These are phyloP conservation scores for Drosophila sordidapex DNA, from an alignment of 2,888 invertebrate species.

Conservation along the genomic window DNA sequence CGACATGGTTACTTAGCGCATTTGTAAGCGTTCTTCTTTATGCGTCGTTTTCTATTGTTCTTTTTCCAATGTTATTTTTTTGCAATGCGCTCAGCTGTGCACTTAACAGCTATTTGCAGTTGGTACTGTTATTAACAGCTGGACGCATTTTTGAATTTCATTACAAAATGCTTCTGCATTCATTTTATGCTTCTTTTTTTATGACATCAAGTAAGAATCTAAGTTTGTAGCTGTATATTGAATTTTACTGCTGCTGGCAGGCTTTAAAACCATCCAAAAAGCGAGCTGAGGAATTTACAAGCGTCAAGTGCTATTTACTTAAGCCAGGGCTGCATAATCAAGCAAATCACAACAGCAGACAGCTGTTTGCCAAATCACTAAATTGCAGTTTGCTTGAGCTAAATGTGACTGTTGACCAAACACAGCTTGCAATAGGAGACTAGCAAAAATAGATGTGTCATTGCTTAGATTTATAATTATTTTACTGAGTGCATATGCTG, in stretches of 20 bases:
- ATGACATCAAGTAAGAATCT: neutral
- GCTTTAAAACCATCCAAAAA: neutral
- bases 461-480: neutral
- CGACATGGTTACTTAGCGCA: conserved; percentile 75
- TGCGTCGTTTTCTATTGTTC: conserved; percentile 29
- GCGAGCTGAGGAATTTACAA: too few species aligned
- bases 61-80: conserved; percentile 10
- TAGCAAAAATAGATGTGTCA: neutral
- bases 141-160: neutral
- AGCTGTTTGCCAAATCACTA: neutral
- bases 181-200: neutral
- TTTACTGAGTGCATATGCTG: neutral
- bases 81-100: conserved; percentile 36
- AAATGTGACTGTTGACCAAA: neutral
- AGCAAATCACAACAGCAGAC: neutral
- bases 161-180: neutral
- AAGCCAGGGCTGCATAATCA: neutral
- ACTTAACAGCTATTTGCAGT: conserved; percentile 13
- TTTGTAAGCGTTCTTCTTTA: conserved; percentile 27
- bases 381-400: neutral
- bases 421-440: neutral
- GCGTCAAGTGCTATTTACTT: neutral
- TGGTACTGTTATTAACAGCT: neutral
- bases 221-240: neutral
- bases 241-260: neutral